Conservation (phyloP, 2,113 vertebrate species). For the Tupaia tana region DNA sequence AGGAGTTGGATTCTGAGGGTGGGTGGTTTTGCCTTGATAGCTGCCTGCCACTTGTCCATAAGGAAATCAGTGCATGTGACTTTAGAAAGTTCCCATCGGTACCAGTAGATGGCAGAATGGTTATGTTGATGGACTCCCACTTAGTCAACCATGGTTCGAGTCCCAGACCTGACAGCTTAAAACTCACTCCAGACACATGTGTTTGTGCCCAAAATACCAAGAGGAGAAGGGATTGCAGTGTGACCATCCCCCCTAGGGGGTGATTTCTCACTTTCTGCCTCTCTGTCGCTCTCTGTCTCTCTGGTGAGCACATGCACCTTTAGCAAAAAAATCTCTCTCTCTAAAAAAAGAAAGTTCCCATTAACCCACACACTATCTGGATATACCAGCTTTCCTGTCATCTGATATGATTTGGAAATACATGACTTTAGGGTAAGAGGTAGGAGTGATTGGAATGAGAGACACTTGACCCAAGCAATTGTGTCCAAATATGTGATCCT, state of each 20-base stretch:
- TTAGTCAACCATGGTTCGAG: too few species aligned
- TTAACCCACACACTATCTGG: background rate
- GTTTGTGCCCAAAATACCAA: too few species aligned
- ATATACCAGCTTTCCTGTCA: background rate
- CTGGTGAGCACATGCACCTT: too few species aligned
- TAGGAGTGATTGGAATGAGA: background rate
- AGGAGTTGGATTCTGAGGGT: background rate
- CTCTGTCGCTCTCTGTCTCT: too few species aligned
- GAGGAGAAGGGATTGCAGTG: too few species aligned
- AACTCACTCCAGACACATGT: too few species aligned
- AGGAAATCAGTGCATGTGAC: background rate
- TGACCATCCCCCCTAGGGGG: too few species aligned
- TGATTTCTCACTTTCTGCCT: too few species aligned
- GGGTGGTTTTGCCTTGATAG: background rate
- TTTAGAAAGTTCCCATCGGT: background rate
- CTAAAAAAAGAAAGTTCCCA: background rate
- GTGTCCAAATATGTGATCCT: background rate
- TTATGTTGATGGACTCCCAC: too few species aligned
- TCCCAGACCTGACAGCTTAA: too few species aligned
- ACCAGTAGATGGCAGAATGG: too few species aligned
- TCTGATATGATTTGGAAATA: constrained; percentile 42
- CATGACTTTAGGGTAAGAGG: background rate
- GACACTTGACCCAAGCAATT: background rate
- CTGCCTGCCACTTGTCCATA: background rate
- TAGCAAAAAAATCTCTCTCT: too few species aligned